Percentiles rank a stretch among this genome's conserved stretches.
Evolutionary conservation across 2,888 invertebrate species (phyloP).

Genomic region (Synergus gifuensis): DNA sequence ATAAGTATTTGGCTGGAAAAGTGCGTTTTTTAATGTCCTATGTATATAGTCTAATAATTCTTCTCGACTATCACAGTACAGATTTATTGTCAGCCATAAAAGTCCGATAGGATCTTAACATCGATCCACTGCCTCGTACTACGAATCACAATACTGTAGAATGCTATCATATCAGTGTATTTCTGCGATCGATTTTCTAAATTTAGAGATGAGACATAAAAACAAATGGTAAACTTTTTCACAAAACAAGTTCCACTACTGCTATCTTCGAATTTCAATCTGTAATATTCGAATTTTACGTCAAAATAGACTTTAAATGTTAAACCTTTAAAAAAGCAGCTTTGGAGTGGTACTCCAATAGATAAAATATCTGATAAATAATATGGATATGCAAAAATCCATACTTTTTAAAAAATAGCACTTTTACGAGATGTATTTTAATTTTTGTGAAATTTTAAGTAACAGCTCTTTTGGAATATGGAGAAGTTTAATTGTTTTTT

Average conservation of each 20-base stretch:
- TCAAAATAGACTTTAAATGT: conserved; percentile 21
- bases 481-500: not conserved
- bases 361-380: conserved; percentile 14
- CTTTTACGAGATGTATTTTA: conserved; percentile 7
- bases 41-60: conserved; percentile 26
- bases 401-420: not conserved
- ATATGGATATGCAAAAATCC: not conserved
- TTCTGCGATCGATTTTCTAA: not conserved
- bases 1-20: conserved; percentile 11
- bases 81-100: conserved; percentile 32
- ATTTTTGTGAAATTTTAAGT: not conserved
- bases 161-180: conserved; percentile 4
- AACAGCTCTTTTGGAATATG: not conserved
- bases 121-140: conserved; percentile 6
- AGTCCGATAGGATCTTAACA: conserved; percentile 9
- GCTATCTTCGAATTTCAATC: not conserved
- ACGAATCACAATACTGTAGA: conserved; percentile 8
- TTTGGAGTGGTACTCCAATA: not conserved
- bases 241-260: not conserved
- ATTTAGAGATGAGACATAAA: conserved; percentile 1
- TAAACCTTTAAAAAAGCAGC: not conserved
- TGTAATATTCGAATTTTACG: not conserved
- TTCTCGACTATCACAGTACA: conserved; percentile 3
- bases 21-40: conserved; percentile 18
- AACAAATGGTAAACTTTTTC: not conserved